Conservation (phyloP, 2,113 vertebrate genomes). For the Cercopithecus mona region DNA sequence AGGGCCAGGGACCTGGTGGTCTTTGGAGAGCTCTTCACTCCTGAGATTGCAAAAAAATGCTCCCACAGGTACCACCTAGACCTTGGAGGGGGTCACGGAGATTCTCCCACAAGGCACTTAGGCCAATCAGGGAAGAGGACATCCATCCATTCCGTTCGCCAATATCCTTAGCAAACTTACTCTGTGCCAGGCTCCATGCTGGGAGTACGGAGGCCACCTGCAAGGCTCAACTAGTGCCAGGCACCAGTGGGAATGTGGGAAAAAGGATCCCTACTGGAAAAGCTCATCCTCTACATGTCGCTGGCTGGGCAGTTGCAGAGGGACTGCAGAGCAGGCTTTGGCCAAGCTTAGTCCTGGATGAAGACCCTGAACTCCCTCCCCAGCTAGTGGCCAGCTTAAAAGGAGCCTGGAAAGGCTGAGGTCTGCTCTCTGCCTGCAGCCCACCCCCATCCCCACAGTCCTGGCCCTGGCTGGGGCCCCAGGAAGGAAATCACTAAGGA, state of each 20-base stretch:
- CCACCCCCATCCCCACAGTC: neutral
- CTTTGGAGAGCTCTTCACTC: neutral
- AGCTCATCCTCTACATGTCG: neutral
- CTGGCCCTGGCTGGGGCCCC: slow-evolving; percentile 2
- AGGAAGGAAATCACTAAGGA: slow-evolving; percentile 55
- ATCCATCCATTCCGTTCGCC: neutral
- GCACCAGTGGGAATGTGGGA: neutral
- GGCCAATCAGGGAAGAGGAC: neutral
- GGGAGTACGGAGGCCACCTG: neutral
- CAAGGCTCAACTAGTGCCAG: neutral
- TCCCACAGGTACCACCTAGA: neutral
- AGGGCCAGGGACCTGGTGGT: neutral
- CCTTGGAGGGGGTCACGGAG: neutral
- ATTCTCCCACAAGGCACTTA: neutral
- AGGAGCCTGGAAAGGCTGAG: neutral
- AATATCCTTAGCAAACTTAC: neutral
- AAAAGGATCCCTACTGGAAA: neutral
- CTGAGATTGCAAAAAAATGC: neutral
- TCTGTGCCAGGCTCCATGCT: neutral
- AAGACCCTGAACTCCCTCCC: neutral
- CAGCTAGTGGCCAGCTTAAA: neutral
- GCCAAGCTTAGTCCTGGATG: neutral
- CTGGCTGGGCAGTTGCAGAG: neutral
- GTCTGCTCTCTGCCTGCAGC: neutral
- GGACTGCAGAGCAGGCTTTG: neutral